Base-by-base conservation (phyloP, 2,797 vertebrate species). In the Anableps anableps region DNA sequence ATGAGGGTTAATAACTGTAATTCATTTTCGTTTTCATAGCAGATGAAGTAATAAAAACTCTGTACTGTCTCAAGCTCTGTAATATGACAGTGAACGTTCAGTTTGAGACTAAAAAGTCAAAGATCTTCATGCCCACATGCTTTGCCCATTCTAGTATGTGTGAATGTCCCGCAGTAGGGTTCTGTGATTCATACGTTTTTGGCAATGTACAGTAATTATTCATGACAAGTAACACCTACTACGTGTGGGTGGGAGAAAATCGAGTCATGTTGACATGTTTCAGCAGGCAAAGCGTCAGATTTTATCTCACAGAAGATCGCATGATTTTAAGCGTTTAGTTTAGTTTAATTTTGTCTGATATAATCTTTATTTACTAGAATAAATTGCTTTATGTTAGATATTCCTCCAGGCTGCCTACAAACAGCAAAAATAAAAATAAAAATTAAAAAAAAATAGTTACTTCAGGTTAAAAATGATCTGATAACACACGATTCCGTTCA, bases 241-340 rank as follows among this genome's bases (percentile, higher is more conserved):
- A 1, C 80, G 85, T 85, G 94, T 93, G 88, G 90, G 94, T 81
- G 92, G 85, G 71, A 89, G 85, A 74, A 80, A 77, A 73, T 8
- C 21, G 11, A 90, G 80, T 92, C 90, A 90, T 48, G 74, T 83
- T 88, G 85, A 93, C 93, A 91, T 93, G 94, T 92, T 90, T 79
- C 80, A 83, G 51, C 93, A 88, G 7, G 91, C 82, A 83, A 78
- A 64, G 13, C 68, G 13, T 80, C 58, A n/a, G 72, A 51, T 78
- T 75, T 48, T 51, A 34, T 79, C 66, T 53, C 82, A 26, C 34
- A 14, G 26, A 38, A 41, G 11, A 64, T 36, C 66, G 60, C 26
- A 47, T 77, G 51, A 14, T 84, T 74, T 72, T 1, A 47, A 17
- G 3, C 6, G 1, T 79, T 83, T 85, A 23, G 4, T 2, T 38